Conservation (phyloP, 2,797 vertebrate genomes). For the Melanotaenia maccullochi region DNA sequence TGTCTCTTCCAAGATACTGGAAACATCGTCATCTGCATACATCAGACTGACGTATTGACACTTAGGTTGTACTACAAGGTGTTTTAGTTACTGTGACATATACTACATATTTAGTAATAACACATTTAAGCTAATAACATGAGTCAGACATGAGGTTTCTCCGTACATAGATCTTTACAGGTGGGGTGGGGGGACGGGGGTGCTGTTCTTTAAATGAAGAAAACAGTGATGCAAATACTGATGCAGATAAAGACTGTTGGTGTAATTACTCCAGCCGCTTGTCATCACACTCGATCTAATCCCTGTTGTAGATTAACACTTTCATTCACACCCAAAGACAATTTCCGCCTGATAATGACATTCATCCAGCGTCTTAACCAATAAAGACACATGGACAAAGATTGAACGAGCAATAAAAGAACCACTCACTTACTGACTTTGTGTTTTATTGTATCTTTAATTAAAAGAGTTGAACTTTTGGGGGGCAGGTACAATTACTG, state of each 20-base stretch:
- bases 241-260: conserved; percentile 72
- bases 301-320: conserved; percentile 60
- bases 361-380: conserved; percentile 61
- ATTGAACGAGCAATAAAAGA: conserved; percentile 56
- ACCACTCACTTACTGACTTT: conserved; percentile 37
- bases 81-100: no score
- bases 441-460: conserved; percentile 63
- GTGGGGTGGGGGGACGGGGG: background rate
- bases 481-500: conserved; percentile 39
- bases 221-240: conserved; percentile 58
- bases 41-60: no score
- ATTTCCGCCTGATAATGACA: conserved; percentile 69
- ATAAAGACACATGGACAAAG: conserved; percentile 54
- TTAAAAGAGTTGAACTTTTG: conserved; percentile 66
- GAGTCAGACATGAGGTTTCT: conserved; percentile 18
- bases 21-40: background rate
- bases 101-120: background rate
- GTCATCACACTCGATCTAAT: conserved; percentile 58
- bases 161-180: conserved; percentile 23
- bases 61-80: no score
- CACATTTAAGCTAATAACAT: no score
- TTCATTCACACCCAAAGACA: conserved; percentile 54
- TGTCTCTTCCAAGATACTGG: background rate
- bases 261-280: conserved; percentile 70
- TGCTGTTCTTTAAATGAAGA: conserved; percentile 20